phyloP scores from a whole-genome alignment of 2,888 invertebrate species.

The Atherix ibis region DNA sequence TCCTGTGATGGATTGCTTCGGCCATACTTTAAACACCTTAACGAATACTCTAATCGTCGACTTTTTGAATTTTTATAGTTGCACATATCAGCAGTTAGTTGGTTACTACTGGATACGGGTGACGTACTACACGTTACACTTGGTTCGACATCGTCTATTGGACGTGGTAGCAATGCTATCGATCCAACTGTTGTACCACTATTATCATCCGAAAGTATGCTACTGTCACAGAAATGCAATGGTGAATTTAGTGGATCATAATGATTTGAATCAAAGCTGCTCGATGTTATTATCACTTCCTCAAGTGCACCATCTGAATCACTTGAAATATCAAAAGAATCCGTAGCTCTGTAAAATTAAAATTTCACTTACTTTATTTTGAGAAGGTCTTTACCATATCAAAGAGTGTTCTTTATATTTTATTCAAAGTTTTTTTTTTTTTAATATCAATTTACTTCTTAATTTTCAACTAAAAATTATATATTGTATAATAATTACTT shows the following conservation, averaged over 20 bases:
- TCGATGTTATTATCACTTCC: slow-evolving; percentile 27
- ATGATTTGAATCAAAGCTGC: slow-evolving; percentile 19
- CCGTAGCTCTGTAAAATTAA: slow-evolving; percentile 29
- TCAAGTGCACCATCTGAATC: slow-evolving; percentile 31
- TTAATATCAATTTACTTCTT: too few species aligned
- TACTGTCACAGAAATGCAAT: slow-evolving; percentile 31
- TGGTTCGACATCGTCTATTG: too few species aligned
- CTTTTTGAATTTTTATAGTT: slow-evolving; percentile 32
- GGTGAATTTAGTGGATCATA: slow-evolving; percentile 29
- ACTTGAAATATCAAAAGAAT: slow-evolving; percentile 33
- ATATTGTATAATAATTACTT: too few species aligned
- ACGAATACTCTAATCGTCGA: slow-evolving; percentile 31
- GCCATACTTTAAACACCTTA: slow-evolving; percentile 30
- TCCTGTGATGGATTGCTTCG: slow-evolving; percentile 34
- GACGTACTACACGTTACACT: too few species aligned
- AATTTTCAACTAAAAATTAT: too few species aligned
- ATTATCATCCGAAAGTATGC: slow-evolving; percentile 29
- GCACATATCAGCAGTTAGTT: slow-evolving; percentile 31
- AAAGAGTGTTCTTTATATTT: slow-evolving; percentile 5
- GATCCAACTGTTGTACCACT: slow-evolving; percentile 14
- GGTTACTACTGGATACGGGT: slow-evolving; percentile 22
- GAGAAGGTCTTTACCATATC: too few species aligned
- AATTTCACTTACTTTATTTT: too few species aligned
- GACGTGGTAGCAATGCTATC: too few species aligned
- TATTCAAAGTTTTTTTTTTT: slow-evolving; percentile 11